A percentile compares a stretch with the other conserved stretches of the same genome.
phyloP scores from a whole-genome alignment of 2,797 vertebrate species.

The Aphelocoma californica region DNA sequence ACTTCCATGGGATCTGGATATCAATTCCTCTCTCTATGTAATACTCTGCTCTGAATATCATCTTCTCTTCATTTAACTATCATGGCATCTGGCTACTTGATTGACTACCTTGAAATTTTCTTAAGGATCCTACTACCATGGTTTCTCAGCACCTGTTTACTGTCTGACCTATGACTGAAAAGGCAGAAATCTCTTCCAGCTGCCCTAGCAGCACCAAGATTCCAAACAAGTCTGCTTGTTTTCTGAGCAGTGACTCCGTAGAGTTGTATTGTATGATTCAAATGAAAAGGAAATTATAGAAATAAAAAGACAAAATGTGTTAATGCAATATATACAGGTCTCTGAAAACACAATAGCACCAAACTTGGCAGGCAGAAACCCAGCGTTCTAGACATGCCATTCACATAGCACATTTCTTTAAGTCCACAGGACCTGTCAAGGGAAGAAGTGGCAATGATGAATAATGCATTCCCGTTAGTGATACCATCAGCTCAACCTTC shows the following conservation, averaged over 20 bases:
- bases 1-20: background rate
- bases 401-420: conserved; percentile 38
- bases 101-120: background rate
- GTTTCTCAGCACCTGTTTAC: background rate
- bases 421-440: background rate
- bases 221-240: background rate
- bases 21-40: background rate
- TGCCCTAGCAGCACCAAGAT: background rate
- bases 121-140: background rate
- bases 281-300: background rate
- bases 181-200: background rate
- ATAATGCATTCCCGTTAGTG: conserved; percentile 25
- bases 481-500: conserved; percentile 22
- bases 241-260: background rate
- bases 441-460: conserved; percentile 34
- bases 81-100: background rate
- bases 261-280: background rate
- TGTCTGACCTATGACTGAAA: background rate
- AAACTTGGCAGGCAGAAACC: background rate
- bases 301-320: background rate
- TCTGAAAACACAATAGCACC: background rate
- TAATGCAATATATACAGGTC: background rate
- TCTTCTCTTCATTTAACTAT: background rate
- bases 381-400: conserved; percentile 19
- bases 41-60: background rate